phyloP scores from a whole-genome alignment of 2,888 invertebrate genomes.

The Sarcophaga caerulescens region DNA sequence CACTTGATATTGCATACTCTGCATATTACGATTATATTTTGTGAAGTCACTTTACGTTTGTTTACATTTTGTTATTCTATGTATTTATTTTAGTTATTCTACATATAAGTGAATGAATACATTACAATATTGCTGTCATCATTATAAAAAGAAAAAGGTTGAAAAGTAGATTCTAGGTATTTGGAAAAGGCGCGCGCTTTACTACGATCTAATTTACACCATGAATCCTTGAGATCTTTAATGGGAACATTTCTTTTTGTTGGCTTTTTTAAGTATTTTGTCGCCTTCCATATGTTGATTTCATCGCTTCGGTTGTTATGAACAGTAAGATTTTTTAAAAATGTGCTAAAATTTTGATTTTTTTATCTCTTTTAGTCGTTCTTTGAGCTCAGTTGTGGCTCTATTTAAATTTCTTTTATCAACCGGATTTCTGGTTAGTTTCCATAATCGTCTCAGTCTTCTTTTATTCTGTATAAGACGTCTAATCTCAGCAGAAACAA shows the following conservation, averaged over 20 bases:
- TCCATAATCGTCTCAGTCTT: constrained; percentile 43
- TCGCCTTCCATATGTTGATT: background rate
- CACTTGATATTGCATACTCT: no score
- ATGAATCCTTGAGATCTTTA: background rate
- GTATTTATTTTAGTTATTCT: no score
- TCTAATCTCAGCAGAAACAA: no score
- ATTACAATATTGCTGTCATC: constrained; percentile 28
- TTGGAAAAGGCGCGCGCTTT: no score
- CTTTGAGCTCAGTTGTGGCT: constrained; percentile 31
- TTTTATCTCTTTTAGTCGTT: constrained; percentile 4
- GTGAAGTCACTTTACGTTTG: no score
- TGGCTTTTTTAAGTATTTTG: no score
- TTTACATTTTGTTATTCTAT: no score
- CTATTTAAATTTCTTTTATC: constrained; percentile 50
- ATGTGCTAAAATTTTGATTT: background rate
- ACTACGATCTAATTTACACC: constrained; percentile 33
- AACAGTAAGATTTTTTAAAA: no score
- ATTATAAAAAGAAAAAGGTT: constrained; percentile 22
- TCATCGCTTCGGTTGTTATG: constrained; percentile 34
- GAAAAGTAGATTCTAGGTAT: constrained; percentile 3
- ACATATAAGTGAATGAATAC: no score
- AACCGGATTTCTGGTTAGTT: constrained; percentile 21
- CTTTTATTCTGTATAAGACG: no score
- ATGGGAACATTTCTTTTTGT: no score
- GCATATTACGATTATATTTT: no score